Percentiles rank a stretch among this genome's conserved stretches.
Evolutionary conservation across 1,140 invertebrate species (phyloP).

Genomic region (Drosophila teissieri): DNA sequence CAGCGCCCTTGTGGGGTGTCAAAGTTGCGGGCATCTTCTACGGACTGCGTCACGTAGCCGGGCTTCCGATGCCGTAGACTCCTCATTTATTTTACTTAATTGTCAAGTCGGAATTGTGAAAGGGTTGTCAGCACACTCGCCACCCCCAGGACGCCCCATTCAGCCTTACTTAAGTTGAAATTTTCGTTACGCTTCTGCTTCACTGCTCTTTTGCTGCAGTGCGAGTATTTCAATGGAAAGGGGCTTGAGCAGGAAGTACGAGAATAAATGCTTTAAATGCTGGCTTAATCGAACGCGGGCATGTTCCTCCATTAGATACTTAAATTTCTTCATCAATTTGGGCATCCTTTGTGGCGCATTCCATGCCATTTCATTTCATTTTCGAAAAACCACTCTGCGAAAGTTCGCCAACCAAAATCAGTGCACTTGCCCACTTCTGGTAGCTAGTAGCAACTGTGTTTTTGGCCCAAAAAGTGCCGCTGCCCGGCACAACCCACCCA

Average conservation of each 20-base stretch:
- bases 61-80: conserved; percentile 51
- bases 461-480: conserved; percentile 49
- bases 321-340: conserved; percentile 47
- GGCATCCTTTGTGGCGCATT: conserved; percentile 37
- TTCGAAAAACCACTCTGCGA: conserved; percentile 28
- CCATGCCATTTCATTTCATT: conserved; percentile 48
- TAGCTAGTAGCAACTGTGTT: conserved; percentile 32
- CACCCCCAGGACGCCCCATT: not conserved
- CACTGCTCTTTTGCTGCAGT: conserved; percentile 24
- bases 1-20: conserved; percentile 48
- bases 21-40: conserved; percentile 74
- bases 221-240: conserved; percentile 7
- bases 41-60: conserved; percentile 64
- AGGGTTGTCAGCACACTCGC: conserved; percentile 68
- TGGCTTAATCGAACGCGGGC: not conserved
- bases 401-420: conserved; percentile 62
- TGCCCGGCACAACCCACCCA: conserved; percentile 37
- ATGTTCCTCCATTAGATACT: conserved; percentile 16
- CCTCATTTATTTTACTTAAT: conserved; percentile 83
- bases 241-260: conserved; percentile 14
- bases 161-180: conserved; percentile 17
- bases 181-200: conserved; percentile 62
- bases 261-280: conserved; percentile 17
- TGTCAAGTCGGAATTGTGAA: conserved; percentile 78
- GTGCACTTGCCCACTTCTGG: conserved; percentile 53